Evolutionary conservation across 2,113 vertebrate genomes (phyloP).

Genomic region (Lycaon pictus): DNA sequence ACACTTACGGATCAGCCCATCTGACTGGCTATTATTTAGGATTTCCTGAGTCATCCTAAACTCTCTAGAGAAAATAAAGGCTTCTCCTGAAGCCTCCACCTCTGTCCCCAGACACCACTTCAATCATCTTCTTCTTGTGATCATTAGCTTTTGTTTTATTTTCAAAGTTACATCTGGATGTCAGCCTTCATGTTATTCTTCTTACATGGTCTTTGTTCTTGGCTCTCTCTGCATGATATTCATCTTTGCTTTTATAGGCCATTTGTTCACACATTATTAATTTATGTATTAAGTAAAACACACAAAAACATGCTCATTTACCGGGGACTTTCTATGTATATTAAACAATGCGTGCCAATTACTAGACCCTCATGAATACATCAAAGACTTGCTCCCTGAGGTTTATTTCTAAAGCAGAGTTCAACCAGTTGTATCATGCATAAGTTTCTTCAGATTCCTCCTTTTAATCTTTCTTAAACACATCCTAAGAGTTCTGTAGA

Average conservation of each 20-base stretch:
- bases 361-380: not conserved
- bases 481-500: not conserved
- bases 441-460: not conserved
- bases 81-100: not conserved
- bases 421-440: not conserved
- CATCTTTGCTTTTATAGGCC: not conserved
- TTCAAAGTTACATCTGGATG: not conserved
- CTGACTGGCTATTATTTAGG: not conserved
- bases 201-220: not conserved
- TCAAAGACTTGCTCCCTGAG: not conserved
- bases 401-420: not conserved
- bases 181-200: not conserved
- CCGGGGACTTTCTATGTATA: not conserved
- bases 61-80: not conserved
- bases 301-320: not conserved
- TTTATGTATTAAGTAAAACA: not conserved
- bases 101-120: not conserved
- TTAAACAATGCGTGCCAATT: not conserved
- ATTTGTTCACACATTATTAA: conserved; percentile 36
- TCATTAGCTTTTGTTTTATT: not conserved
- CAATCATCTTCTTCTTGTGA: not conserved
- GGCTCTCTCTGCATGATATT: not conserved
- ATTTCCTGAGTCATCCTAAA: not conserved
- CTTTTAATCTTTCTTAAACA: not conserved
- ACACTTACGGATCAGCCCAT: not conserved